phyloP scores from a whole-genome alignment of 2,113 vertebrate species.

The Prionailurus bengalensis region DNA sequence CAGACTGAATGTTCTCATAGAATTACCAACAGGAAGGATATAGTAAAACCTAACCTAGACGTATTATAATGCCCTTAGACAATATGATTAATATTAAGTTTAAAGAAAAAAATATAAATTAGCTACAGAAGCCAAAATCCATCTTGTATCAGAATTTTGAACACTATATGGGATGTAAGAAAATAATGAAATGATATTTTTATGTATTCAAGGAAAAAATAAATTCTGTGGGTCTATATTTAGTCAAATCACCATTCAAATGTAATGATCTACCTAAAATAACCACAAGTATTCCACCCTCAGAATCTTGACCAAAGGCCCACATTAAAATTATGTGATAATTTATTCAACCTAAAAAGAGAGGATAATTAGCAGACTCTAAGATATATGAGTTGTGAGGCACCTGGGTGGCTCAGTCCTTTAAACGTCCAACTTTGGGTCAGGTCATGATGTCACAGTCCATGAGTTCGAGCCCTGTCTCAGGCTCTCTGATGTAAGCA shows the following conservation, averaged over 20 bases:
- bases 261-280: background rate
- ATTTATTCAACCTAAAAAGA: background rate
- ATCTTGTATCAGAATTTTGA: background rate
- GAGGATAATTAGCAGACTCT: background rate
- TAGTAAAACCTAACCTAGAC: background rate
- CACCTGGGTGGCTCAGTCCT: too few relatives aligned
- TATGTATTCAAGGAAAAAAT: background rate
- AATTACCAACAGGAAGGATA: background rate
- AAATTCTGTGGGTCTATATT: background rate
- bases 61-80: background rate
- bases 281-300: background rate
- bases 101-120: background rate
- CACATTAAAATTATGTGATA: background rate
- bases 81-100: background rate
- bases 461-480: too few relatives aligned
- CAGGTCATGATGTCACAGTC: too few relatives aligned
- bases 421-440: too few relatives aligned
- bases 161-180: background rate
- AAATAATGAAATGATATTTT: background rate
- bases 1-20: background rate
- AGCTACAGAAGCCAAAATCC: background rate
- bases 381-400: background rate
- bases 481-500: too few relatives aligned
- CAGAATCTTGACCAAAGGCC: background rate
- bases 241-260: background rate